A percentile compares a stretch with the other conserved stretches of the same genome.
Evolutionary conservation across 2,113 vertebrate genomes (phyloP).

Genomic region (sheep (Ovis aries)): DNA sequence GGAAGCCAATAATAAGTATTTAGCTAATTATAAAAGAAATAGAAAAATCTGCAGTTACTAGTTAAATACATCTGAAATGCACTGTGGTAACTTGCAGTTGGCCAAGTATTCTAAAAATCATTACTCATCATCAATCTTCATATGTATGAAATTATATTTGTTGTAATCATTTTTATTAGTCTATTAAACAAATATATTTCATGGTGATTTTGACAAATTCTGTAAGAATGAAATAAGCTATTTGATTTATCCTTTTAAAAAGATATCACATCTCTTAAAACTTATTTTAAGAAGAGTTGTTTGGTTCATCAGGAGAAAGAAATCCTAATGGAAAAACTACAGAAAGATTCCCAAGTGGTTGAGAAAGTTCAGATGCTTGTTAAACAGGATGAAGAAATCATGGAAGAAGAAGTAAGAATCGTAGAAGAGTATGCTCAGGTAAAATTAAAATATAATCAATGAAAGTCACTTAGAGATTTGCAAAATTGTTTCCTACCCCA

Average conservation of each 20-base stretch:
- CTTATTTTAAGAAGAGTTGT: not conserved
- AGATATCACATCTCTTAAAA: not conserved
- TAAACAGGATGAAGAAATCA: constrained; percentile 74
- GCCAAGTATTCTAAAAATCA: not conserved
- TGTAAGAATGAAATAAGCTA: not conserved
- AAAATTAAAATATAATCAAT: not conserved
- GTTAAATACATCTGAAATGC: not conserved
- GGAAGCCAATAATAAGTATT: not conserved
- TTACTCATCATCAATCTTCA: not conserved
- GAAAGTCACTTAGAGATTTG: not conserved
- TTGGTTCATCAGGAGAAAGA: constrained; percentile 67
- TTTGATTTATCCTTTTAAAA: not conserved
- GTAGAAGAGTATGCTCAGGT: constrained; percentile 75
- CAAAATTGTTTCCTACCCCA: not conserved
- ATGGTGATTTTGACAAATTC: not conserved
- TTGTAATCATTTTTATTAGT: not conserved
- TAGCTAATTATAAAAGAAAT: not conserved
- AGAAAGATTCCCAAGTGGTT: constrained; percentile 67
- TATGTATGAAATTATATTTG: not conserved
- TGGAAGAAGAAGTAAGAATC: constrained; percentile 66
- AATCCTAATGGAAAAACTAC: constrained; percentile 64
- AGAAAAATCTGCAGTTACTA: not conserved
- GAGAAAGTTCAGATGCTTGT: constrained; percentile 71
- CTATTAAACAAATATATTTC: not conserved
- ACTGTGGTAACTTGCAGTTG: not conserved